Base-by-base conservation (phyloP, 2,888 invertebrate species). In the Mythimna pallens region DNA sequence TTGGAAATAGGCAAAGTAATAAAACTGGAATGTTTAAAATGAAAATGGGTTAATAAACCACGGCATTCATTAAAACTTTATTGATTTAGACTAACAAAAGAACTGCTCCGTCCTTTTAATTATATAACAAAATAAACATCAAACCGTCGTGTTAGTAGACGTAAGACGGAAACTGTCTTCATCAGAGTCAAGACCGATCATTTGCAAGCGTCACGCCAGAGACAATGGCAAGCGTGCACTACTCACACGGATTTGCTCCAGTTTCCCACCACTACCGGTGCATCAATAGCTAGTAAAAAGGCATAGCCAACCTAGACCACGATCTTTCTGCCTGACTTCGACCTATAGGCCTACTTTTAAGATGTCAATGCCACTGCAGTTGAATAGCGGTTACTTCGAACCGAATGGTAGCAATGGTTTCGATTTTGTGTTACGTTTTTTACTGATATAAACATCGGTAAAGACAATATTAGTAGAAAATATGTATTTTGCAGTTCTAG, bases 191-290 rank as follows among this genome's bases (percentile, higher is more conserved):
- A 43, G 54, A 62, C 34, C 12, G 54, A 59, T 79, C n/a, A 72
- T 67, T 79, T 64, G 66, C 61, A 62, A 59, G 25, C 55, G 50
- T 12, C 47, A n/a, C 57, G 59, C 66, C 25, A 61, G 14, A 85
- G 62, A 79, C 84, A 82, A 86, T 76, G 43, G 61, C 57, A 65
- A 68, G 50, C 79, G 77, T 79, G 79, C 79, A 66, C 30, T 25
- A 40, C 40, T 78, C 73, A 82, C 82, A 84, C 86, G 80, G 74
- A 80, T 76, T 78, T 82, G 84, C 67, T 74, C 86, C 69, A 86
- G 73, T 75, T 84, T 77, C 70, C 47, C 47, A 65, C 50, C 65
- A 20, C 59, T 67, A 64, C 30, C 76, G 67, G 70, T 68, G 66
- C 69, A 58, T 71, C 65, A 55, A 65, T 76, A 61, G 61, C 36